Percentiles rank a stretch among this genome's conserved stretches.
phyloP scores from a whole-genome alignment of 2,113 vertebrate genomes.

The Caloenas nicobarica region DNA sequence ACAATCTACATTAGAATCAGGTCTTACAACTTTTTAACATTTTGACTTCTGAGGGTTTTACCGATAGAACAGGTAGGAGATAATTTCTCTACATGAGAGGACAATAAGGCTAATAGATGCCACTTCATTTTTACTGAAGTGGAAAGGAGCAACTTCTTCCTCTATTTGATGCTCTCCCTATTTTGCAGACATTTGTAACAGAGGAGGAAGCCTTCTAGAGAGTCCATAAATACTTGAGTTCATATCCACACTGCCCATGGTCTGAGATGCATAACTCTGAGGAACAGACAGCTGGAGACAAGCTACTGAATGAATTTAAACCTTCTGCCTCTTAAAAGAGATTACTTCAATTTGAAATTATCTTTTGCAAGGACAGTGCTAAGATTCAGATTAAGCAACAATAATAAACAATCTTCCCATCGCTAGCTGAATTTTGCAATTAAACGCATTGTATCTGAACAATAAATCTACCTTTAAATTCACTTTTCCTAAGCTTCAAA shows the following conservation, averaged over 20 bases:
- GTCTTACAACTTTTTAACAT: neutral
- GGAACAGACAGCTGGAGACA: neutral
- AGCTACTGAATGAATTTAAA: neutral
- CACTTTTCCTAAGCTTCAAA: neutral
- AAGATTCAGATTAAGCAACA: neutral
- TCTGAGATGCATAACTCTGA: neutral
- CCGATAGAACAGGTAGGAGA: accelerated
- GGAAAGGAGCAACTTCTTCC: neutral
- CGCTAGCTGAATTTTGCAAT: neutral
- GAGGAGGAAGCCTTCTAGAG: neutral
- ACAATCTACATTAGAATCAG: neutral
- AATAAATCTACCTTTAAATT: neutral
- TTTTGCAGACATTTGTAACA: neutral
- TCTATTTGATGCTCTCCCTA: neutral
- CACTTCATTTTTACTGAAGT: neutral
- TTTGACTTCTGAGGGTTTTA: neutral
- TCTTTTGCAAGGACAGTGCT: neutral
- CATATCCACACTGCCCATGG: neutral
- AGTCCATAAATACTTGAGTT: neutral
- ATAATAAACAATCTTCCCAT: neutral
- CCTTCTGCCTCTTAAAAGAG: neutral
- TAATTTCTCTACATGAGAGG: neutral
- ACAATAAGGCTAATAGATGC: neutral
- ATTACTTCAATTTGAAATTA: neutral
- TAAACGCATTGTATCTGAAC: neutral